Base-by-base conservation (phyloP, 2,797 vertebrate genomes). In the Molossus alvarezi region DNA sequence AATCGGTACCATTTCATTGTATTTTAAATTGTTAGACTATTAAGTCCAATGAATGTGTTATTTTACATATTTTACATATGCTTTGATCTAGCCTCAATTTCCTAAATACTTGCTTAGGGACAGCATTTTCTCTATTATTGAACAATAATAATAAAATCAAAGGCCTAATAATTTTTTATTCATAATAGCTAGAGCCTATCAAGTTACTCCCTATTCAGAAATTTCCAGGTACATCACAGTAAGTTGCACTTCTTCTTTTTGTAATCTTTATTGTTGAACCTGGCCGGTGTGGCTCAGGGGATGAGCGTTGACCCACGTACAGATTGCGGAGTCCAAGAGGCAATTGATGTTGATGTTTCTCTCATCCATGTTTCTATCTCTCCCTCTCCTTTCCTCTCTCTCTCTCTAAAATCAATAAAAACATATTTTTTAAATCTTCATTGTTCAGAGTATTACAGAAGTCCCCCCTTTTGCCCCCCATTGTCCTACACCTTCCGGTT, bases 1-100 rank as follows among this genome's bases (percentile, higher is more conserved):
- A 90, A 88, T 84, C 33, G 60, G 3, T 20, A 64, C 17, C 51
- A 33, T 69, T 88, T 89, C 87, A 76, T 55, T 80, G 85, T 72
- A 90, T 23, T 71, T 95, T 86, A 65, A 82, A 67, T 73, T 85
- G 58, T 64, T 85, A 60, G 6, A 96, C n/a, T n/a, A 71, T 92
- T 79, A 81, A 94, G 60, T 85, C 10, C 45, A 85, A 92, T 25
- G 51, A 95, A 82, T 60, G 5, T 37, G 12, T 60, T 82, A 80
- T 71, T 48, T 72, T 73, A 71, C 17, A 20, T 29, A 71, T 45
- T 86, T 90, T 81, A 79, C 4, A 64, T 69, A 67, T 37, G 11
- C 41, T 82, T 69, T 71, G 76, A 96, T 29, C 27, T 65, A 89
- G 48, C 6, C 60, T 92, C 57, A 75, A 29, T 51, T 83, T 86